A percentile compares a stretch with the other conserved stretches of the same genome.
Evolutionary conservation across 2,113 vertebrate genomes (phyloP).

Genomic region (Arvicanthis niloticus): DNA sequence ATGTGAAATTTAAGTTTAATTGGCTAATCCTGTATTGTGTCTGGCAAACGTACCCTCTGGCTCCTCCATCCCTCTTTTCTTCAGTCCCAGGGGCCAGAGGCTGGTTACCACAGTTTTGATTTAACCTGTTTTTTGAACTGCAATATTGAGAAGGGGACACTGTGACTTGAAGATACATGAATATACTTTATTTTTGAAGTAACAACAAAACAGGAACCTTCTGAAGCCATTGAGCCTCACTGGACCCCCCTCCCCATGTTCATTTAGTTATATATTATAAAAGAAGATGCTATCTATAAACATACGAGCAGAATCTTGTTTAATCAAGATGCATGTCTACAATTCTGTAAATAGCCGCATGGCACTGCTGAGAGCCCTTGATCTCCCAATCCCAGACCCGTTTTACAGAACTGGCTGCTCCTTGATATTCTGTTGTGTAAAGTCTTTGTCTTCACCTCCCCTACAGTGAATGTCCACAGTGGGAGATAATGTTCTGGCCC

Average conservation of each 20-base stretch:
- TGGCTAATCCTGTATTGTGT: not conserved
- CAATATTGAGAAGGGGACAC: slow-evolving; percentile 63
- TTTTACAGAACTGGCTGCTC: slow-evolving; percentile 51
- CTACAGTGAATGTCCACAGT: not conserved
- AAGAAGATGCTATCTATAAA: slow-evolving; percentile 75
- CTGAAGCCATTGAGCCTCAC: slow-evolving; percentile 85
- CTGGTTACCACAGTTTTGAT: not conserved
- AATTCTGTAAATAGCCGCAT: slow-evolving; percentile 93
- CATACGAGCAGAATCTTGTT: slow-evolving; percentile 85
- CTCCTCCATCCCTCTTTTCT: not conserved
- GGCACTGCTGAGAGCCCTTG: slow-evolving; percentile 78
- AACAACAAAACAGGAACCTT: slow-evolving; percentile 75
- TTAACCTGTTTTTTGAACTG: slow-evolving; percentile 43
- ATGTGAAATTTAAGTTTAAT: not conserved
- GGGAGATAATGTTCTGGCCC: not conserved
- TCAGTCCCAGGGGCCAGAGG: not conserved
- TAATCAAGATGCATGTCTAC: slow-evolving; percentile 90
- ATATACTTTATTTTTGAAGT: slow-evolving; percentile 76
- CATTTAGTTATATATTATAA: slow-evolving; percentile 87
- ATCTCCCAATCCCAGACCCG: slow-evolving; percentile 1
- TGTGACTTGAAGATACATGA: slow-evolving; percentile 81
- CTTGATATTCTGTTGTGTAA: slow-evolving; percentile 51
- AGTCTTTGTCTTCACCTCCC: slow-evolving; percentile 44
- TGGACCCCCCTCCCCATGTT: slow-evolving; percentile 81
- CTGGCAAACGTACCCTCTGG: not conserved